phyloP scores from a whole-genome alignment of 2,797 vertebrate species.

The Cetoscarus ocellatus region DNA sequence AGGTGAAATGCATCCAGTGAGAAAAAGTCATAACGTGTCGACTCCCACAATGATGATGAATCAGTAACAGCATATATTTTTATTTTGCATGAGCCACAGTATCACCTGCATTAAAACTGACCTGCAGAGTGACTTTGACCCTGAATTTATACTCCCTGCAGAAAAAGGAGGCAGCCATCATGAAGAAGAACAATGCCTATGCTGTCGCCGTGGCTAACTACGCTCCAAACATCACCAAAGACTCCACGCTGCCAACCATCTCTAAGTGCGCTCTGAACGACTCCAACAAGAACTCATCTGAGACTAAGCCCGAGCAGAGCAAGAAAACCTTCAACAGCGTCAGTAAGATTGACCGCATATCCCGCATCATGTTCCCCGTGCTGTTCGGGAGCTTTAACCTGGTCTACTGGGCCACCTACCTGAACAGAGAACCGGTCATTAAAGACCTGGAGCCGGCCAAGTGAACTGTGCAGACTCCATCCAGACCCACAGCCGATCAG shows the following conservation, averaged over 20 bases:
- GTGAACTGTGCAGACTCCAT: slow-evolving; percentile 53
- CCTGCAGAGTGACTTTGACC: not conserved
- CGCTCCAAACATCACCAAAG: slow-evolving; percentile 92
- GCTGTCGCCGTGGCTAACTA: slow-evolving; percentile 97
- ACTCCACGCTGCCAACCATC: slow-evolving; percentile 91
- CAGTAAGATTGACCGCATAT: slow-evolving; percentile 97
- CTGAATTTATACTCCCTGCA: slow-evolving; percentile 70
- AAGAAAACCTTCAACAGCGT: slow-evolving; percentile 98
- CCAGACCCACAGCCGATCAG: slow-evolving; percentile 2
- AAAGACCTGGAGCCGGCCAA: slow-evolving; percentile 89
- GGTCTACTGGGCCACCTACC: slow-evolving; percentile 96
- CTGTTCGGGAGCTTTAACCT: slow-evolving; percentile 95
- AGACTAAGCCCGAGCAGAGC: slow-evolving; percentile 88
- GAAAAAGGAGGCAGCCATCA: slow-evolving; percentile 93
- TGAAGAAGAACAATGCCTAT: slow-evolving; percentile 97
- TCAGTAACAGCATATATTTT: too few species aligned
- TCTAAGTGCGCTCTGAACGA: slow-evolving; percentile 86
- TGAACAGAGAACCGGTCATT: slow-evolving; percentile 91
- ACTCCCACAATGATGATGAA: too few species aligned
- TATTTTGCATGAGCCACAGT: too few species aligned
- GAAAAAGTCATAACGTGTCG: too few species aligned
- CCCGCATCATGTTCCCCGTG: slow-evolving; percentile 95
- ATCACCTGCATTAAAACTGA: too few species aligned
- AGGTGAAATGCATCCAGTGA: too few species aligned
- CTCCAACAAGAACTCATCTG: slow-evolving; percentile 85